phyloP scores from a whole-genome alignment of 2,888 invertebrate species.

The Drepanosiphum platanoidis region DNA sequence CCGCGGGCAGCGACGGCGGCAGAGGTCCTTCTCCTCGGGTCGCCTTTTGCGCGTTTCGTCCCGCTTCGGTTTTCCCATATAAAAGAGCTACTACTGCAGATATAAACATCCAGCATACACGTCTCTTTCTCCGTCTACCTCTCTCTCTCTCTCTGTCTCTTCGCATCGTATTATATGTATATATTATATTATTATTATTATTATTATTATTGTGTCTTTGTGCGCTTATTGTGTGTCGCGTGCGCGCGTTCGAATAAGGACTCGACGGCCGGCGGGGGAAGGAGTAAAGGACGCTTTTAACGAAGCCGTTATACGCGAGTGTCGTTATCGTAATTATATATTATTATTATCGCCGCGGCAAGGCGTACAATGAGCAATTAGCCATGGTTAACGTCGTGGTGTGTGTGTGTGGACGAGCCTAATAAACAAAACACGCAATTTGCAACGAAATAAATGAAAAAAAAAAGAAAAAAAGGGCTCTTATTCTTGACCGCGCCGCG shows the following conservation, averaged over 20 bases:
- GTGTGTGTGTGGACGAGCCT: conserved; percentile 4
- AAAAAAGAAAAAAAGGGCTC: conserved; percentile 10
- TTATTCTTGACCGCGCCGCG: conserved; percentile 31
- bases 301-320: background rate
- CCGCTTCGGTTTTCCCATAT: conserved; percentile 14
- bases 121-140: background rate
- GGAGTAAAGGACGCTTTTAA: background rate
- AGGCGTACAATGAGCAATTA: conserved; percentile 52
- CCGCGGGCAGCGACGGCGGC: no score
- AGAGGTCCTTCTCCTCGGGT: background rate
- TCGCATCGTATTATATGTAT: background rate
- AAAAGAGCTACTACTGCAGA: background rate
- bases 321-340: background rate
- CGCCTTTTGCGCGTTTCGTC: background rate
- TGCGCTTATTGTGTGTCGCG: background rate
- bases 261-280: background rate
- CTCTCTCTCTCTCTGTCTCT: background rate
- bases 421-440: conserved; percentile 18
- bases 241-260: background rate
- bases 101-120: background rate
- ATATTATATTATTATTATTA: background rate
- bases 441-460: conserved; percentile 5
- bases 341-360: background rate
- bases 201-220: no score
- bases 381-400: conserved; percentile 21